Conservation (phyloP, 1,140 invertebrate species). For the Brachionus manjavacas region DNA sequence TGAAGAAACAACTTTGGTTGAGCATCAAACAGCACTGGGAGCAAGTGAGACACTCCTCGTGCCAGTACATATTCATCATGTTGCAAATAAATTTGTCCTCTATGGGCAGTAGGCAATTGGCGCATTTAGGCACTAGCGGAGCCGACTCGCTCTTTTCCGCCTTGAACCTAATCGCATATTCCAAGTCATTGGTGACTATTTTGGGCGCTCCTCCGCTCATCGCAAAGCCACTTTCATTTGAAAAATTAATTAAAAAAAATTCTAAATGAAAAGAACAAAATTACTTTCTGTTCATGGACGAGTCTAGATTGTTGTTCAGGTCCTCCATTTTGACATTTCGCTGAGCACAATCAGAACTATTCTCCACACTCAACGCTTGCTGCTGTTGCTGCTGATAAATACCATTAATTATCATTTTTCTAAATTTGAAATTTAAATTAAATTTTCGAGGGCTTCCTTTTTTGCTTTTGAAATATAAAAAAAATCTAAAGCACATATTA, state of each 20-base stretch:
- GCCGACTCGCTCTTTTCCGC: background rate
- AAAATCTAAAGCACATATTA: background rate
- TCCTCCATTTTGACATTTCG: constrained; percentile 13
- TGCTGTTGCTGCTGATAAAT: constrained; percentile 6
- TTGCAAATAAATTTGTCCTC: constrained; percentile 39
- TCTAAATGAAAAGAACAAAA: too few relatives aligned
- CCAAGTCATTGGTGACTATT: background rate
- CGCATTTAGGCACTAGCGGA: background rate
- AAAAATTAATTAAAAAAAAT: background rate
- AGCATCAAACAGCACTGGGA: background rate
- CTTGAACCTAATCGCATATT: background rate
- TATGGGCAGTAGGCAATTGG: background rate
- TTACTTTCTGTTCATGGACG: background rate
- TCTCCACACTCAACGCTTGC: background rate
- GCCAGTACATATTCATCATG: constrained; percentile 39
- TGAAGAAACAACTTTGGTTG: constrained; percentile 40
- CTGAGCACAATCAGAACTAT: background rate
- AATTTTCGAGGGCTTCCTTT: background rate
- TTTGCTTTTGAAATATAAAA: background rate
- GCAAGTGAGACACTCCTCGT: constrained; percentile 39
- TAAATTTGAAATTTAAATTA: constrained; percentile 25
- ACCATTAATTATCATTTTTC: constrained; percentile 18
- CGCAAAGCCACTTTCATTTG: background rate
- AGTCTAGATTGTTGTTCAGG: constrained; percentile 8
- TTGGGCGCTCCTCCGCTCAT: background rate